Evolutionary conservation across 1,140 invertebrate genomes (phyloP).

Genomic region (Plectus sambesii): DNA sequence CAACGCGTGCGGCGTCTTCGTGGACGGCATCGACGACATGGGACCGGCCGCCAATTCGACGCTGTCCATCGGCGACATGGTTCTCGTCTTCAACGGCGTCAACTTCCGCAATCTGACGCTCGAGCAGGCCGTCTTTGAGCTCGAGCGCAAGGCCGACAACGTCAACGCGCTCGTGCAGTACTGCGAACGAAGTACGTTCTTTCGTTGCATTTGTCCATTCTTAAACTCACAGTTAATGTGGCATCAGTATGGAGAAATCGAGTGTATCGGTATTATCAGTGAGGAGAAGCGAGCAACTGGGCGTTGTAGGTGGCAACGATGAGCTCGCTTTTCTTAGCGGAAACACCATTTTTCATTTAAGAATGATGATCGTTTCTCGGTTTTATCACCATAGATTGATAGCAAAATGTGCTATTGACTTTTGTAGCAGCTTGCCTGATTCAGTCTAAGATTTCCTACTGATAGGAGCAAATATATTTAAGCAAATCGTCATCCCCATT

Average conservation of each 20-base stretch:
- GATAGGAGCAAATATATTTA: not conserved
- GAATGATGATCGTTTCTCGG: not conserved
- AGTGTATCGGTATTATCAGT: no score
- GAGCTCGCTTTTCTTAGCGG: no score
- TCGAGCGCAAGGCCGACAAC: conserved; percentile 13
- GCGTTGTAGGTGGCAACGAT: no score
- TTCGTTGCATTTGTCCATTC: no score
- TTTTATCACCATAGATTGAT: not conserved
- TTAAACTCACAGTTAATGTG: no score
- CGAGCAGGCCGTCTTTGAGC: conserved; percentile 15
- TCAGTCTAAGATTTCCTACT: not conserved
- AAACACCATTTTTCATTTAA: no score
- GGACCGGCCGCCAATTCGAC: conserved; percentile 7
- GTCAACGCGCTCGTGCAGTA: not conserved
- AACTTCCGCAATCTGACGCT: conserved; percentile 18
- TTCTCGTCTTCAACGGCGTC: conserved; percentile 21
- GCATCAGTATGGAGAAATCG: no score
- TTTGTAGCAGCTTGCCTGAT: not conserved
- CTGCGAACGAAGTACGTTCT: not conserved
- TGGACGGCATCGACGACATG: conserved; percentile 1
- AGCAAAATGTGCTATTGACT: not conserved
- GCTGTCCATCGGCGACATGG: conserved; percentile 15
- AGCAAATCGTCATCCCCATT: not conserved
- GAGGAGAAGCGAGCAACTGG: no score
- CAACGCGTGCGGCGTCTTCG: conserved; percentile 24